Conservation (phyloP, 92 coral and sea anemone genomes). For the Bergia sp. region DNA sequence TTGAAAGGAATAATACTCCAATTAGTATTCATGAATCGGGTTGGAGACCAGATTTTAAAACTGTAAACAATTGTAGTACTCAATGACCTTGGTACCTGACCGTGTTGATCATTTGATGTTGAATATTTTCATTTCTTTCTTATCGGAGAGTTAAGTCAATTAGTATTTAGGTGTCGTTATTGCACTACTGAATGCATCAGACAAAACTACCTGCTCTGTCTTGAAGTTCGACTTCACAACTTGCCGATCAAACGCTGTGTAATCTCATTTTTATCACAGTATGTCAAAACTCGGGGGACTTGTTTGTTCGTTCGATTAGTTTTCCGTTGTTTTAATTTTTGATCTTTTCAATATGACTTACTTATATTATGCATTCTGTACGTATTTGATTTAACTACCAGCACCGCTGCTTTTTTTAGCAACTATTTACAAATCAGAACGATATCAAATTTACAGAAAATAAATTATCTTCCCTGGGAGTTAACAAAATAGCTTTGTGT, state of each 20-base stretch:
- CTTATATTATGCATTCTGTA: background rate
- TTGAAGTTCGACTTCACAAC: background rate
- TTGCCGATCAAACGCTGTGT: background rate
- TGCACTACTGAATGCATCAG: constrained; percentile 24
- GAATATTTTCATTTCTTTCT: constrained; percentile 37
- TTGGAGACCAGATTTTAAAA: constrained; percentile 24
- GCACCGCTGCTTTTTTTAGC: constrained; percentile 12
- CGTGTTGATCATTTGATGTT: background rate
- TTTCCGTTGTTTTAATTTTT: constrained; percentile 8
- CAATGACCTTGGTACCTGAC: constrained; percentile 30
- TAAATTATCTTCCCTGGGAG: constrained; percentile 33
- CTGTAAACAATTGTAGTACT: constrained; percentile 32
- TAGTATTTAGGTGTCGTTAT: background rate
- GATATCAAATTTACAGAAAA: constrained; percentile 41
- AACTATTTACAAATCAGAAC: constrained; percentile 42
- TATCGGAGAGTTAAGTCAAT: constrained; percentile 34
- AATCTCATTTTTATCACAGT: constrained; percentile 13
- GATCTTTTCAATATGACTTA: constrained; percentile 5
- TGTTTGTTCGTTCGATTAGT: constrained; percentile 14
- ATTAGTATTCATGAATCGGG: constrained; percentile 38
- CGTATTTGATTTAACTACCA: background rate
- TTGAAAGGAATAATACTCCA: constrained; percentile 38
- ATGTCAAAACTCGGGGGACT: background rate
- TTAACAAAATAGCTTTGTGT: constrained; percentile 36
- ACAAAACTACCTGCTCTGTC: constrained; percentile 9